Evolutionary conservation across 2,888 invertebrate species (phyloP), one percentile per base, ranked within the genome.

Genomic region (Eretmocerus hayati): DNA sequence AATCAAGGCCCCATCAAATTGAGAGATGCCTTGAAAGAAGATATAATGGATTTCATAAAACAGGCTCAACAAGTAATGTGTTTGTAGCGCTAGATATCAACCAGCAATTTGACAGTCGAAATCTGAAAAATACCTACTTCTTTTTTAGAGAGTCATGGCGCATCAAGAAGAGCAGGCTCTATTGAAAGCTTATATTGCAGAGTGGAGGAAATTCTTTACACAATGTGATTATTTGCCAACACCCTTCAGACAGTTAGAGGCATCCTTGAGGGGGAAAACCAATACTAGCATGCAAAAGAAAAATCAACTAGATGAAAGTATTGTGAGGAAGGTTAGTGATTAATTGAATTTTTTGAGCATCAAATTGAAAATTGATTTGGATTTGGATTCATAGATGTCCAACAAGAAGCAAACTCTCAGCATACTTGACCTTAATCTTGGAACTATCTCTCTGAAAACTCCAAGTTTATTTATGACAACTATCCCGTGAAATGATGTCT

Each of bases 161-260:
- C 90, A 95, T 66, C 81, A 90, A 55, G 95, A 96, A 66, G 96
- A 97, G 62, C 93, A 95, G 68, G 92, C 94, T 1, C 77, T 99
- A 31, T 77, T 99, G 6, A 93, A 92, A 72, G 90, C 95, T 1
- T 99, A 99, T 71, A 97, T 97, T 60, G 83, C 87, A 5, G 97
- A 99, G 74, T 99, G 99, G 99, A 82, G 92, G 42, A 94, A 93
- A 69, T 99, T 96, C 76, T 96, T 95, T 69, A 90, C 93, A 4
- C 97, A 99, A 71, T 95, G 96, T 73, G 89, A 90, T 70, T 97
- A 96, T 75, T 77, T 97, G 63, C 96, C 96, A 2, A 88, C 93
- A 58, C 96, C 96, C 16, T 97, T 97, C 76, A 82, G 87, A 50
- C 92, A 93, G 68, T 75, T 97, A 59, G 95, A 96, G 74, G 84